Percentiles rank a stretch among this genome's conserved stretches.
Conservation (phyloP, 2,888 invertebrate species). For the Podabrus alpinus region DNA sequence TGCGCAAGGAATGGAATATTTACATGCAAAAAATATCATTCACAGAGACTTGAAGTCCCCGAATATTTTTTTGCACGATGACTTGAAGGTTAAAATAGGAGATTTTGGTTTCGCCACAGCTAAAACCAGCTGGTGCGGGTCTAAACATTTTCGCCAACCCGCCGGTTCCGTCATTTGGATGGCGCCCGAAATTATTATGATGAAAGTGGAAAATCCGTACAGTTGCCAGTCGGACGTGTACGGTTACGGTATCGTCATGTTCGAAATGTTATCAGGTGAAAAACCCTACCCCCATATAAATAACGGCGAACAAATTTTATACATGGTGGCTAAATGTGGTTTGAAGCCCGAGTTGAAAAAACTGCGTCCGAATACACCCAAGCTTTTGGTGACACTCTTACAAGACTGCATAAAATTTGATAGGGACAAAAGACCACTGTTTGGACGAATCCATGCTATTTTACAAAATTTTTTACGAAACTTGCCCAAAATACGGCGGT, state of each 20-base stretch:
- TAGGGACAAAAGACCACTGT: slow-evolving; percentile 86
- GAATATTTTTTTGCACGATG: slow-evolving; percentile 98
- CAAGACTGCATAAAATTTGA: slow-evolving; percentile 91
- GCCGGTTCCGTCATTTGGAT: slow-evolving; percentile 98
- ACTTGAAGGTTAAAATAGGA: slow-evolving; percentile 98
- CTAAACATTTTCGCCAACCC: slow-evolving; percentile 92
- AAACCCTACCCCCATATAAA: slow-evolving; percentile 92
- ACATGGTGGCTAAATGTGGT: slow-evolving; percentile 94
- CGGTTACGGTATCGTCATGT: slow-evolving; percentile 96
- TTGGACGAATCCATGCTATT: slow-evolving; percentile 85
- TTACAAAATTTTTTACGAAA: slow-evolving; percentile 85
- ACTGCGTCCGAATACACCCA: slow-evolving; percentile 87
- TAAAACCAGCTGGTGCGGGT: slow-evolving; percentile 94
- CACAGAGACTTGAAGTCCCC: slow-evolving; percentile 98
- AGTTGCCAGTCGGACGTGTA: slow-evolving; percentile 98
- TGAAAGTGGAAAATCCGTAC: slow-evolving; percentile 96
- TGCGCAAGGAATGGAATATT: slow-evolving; percentile 99
- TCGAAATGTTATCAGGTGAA: slow-evolving; percentile 89
- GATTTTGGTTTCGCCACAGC: slow-evolving; percentile 97
- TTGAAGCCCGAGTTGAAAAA: slow-evolving; percentile 84
- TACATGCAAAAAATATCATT: slow-evolving; percentile 98
- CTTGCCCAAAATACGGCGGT: slow-evolving; percentile 89
- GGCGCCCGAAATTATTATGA: slow-evolving; percentile 99
- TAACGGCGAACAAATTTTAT: slow-evolving; percentile 94
- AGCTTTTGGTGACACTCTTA: slow-evolving; percentile 83